A percentile compares a stretch with the other conserved stretches of the same genome.
Evolutionary conservation across 1,140 invertebrate species (phyloP).

Genomic region (Linepithema humile): DNA sequence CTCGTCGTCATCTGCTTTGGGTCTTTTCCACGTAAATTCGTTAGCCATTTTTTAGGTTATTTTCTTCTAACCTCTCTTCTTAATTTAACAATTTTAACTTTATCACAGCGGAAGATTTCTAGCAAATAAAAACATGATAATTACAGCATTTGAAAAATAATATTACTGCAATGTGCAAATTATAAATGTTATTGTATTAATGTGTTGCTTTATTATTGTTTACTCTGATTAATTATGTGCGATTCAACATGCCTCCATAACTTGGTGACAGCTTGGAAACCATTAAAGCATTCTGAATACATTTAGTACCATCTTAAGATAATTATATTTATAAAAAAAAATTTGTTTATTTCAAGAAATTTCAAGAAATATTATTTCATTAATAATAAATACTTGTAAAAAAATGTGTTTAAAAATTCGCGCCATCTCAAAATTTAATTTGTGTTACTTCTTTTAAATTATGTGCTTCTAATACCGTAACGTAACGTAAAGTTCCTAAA

Average conservation of each 20-base stretch:
- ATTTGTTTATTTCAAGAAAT: too few relatives aligned
- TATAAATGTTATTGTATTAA: not conserved
- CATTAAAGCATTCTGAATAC: too few relatives aligned
- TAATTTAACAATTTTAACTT: not conserved
- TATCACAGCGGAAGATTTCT: not conserved
- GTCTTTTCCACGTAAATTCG: slow-evolving; percentile 80
- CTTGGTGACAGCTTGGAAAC: too few relatives aligned
- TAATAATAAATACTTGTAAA: too few relatives aligned
- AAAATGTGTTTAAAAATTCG: too few relatives aligned
- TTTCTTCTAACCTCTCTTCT: not conserved
- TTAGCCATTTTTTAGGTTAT: slow-evolving; percentile 45
- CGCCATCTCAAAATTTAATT: too few relatives aligned
- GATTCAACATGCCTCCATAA: not conserved
- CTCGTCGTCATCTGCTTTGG: slow-evolving; percentile 87
- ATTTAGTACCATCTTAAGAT: too few relatives aligned
- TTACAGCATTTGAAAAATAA: not conserved
- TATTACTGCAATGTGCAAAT: not conserved
- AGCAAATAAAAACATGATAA: not conserved
- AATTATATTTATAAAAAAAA: too few relatives aligned
- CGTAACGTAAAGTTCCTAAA: too few relatives aligned
- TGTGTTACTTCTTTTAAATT: too few relatives aligned
- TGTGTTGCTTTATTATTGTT: not conserved
- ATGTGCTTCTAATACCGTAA: too few relatives aligned
- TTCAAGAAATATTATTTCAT: too few relatives aligned
- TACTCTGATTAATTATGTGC: not conserved